Evolutionary conservation across 2,797 vertebrate genomes (phyloP).

Genomic region (Synaphobranchus kaupii): DNA sequence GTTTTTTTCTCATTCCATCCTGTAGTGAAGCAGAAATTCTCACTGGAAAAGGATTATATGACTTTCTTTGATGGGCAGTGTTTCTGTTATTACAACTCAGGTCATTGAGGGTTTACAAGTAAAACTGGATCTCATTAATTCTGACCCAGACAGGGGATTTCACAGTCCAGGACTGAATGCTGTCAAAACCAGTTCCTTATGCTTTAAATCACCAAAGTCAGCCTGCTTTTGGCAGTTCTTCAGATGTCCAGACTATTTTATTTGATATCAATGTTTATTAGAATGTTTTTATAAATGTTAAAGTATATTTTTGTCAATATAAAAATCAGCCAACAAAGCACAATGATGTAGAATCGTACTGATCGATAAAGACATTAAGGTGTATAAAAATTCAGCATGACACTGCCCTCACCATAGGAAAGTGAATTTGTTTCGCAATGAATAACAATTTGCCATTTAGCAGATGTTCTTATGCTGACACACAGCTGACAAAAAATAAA

Average conservation of each 20-base stretch:
- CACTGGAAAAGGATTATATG: slow-evolving; percentile 21
- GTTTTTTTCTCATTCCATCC: not conserved
- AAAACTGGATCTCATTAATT: slow-evolving; percentile 23
- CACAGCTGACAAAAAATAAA: too few relatives aligned
- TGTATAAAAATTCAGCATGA: not conserved
- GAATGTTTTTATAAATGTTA: not conserved
- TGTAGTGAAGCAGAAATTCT: slow-evolving; percentile 12
- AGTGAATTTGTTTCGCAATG: not conserved
- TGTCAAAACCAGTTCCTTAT: slow-evolving; percentile 23
- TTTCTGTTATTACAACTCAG: slow-evolving; percentile 13
- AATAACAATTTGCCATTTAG: not conserved
- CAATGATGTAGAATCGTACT: not conserved
- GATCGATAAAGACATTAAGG: not conserved
- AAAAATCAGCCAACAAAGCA: not conserved
- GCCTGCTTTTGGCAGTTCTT: not conserved
- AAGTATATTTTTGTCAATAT: not conserved
- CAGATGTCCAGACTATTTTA: slow-evolving; percentile 4
- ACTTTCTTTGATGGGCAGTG: slow-evolving; percentile 10
- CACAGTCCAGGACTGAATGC: not conserved
- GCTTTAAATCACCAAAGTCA: not conserved
- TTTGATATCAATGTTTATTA: not conserved
- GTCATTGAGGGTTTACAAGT: slow-evolving; percentile 19
- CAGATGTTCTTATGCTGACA: too few relatives aligned
- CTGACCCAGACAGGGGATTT: slow-evolving; percentile 21
- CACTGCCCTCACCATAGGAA: not conserved